A percentile compares a stretch with the other conserved stretches of the same genome.
Evolutionary conservation across 2,797 vertebrate species (phyloP).

Genomic region (Bradypus variegatus): DNA sequence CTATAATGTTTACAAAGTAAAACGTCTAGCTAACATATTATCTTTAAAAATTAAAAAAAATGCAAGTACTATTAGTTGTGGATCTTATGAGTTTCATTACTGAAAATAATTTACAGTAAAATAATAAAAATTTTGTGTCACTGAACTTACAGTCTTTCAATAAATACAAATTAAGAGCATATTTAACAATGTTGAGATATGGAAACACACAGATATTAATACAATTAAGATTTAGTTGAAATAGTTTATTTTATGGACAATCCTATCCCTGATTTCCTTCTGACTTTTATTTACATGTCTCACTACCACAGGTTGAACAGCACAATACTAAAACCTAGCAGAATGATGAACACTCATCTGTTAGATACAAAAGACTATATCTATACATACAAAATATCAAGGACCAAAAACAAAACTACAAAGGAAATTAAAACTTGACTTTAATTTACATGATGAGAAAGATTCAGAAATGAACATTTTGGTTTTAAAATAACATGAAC

Average conservation of each 20-base stretch:
- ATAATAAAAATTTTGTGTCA: not conserved
- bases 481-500: slow-evolving; percentile 17
- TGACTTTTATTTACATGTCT: not conserved
- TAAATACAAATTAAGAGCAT: slow-evolving; percentile 22
- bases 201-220: not conserved
- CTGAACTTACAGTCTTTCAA: slow-evolving; percentile 13
- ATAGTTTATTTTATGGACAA: not conserved
- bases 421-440: too few species aligned
- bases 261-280: not conserved
- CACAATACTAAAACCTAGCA: not conserved
- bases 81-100: not conserved
- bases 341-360: not conserved
- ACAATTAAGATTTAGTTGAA: not conserved
- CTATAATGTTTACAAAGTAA: slow-evolving; percentile 3
- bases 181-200: not conserved
- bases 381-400: not conserved
- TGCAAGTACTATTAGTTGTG: not conserved
- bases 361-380: not conserved
- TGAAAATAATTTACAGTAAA: not conserved
- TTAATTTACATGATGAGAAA: too few species aligned
- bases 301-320: not conserved
- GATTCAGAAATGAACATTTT: slow-evolving; percentile 13
- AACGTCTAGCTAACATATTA: not conserved
- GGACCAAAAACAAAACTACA: not conserved
- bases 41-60: not conserved